Evolutionary conservation across 2,888 invertebrate genomes (phyloP).

Genomic region (Timema cristinae): DNA sequence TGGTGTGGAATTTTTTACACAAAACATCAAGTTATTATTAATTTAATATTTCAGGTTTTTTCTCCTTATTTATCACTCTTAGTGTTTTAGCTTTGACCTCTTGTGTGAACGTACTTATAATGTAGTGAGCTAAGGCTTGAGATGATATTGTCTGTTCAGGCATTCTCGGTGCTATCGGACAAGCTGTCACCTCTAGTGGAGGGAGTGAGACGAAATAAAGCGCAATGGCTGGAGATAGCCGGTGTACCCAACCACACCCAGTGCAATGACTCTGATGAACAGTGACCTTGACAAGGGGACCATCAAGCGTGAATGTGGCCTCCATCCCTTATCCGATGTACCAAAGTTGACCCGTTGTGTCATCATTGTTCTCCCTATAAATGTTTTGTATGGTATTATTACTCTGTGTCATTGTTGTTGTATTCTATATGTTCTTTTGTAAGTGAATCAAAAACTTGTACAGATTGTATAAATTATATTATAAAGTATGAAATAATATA

Average conservation of each 20-base stretch:
- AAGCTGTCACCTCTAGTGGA: conserved; percentile 75
- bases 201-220: conserved; percentile 75
- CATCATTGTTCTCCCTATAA: neutral
- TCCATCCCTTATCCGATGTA: neutral
- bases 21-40: no score
- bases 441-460: conserved; percentile 22
- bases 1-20: no score
- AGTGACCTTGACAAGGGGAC: neutral
- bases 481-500: conserved; percentile 18
- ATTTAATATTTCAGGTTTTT: no score
- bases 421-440: conserved; percentile 21
- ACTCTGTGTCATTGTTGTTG: neutral
- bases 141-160: conserved; percentile 50
- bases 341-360: conserved; percentile 9
- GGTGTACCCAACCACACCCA: conserved; percentile 29
- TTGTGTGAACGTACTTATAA: no score
- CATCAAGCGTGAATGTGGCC: no score
- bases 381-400: neutral
- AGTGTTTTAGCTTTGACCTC: no score
- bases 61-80: no score
- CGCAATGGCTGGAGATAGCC: conserved; percentile 79
- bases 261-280: conserved; percentile 10
- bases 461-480: conserved; percentile 28
- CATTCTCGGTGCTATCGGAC: conserved; percentile 77
- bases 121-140: no score